These are phyloP conservation scores for Lasiommata megera DNA, from an alignment of 2,888 invertebrate genomes.

Conservation along the genomic window DNA sequence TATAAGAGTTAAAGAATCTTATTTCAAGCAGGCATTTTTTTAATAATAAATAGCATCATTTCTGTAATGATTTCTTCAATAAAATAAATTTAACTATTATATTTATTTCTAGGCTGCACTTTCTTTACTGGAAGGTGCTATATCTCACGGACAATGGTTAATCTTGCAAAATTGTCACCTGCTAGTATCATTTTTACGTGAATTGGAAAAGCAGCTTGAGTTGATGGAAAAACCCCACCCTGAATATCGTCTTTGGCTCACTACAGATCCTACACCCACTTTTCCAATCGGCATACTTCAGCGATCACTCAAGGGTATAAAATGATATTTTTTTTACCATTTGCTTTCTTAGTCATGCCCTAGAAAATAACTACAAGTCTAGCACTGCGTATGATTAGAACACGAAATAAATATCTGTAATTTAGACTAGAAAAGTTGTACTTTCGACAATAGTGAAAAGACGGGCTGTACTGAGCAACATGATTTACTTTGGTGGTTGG, in stretches of 20 bases:
- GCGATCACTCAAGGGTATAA: constrained; percentile 88
- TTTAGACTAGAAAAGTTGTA: no score
- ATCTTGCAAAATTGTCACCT: constrained; percentile 97
- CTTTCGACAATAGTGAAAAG: no score
- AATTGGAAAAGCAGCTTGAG: constrained; percentile 92
- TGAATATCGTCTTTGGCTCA: constrained; percentile 95
- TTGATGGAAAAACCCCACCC: constrained; percentile 91
- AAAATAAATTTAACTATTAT: neutral
- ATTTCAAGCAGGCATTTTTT: no score
- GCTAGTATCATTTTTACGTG: constrained; percentile 88
- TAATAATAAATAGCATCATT: no score
- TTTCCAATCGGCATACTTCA: constrained; percentile 96
- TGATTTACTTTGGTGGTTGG: no score
- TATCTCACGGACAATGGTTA: constrained; percentile 92
- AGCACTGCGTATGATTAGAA: no score
- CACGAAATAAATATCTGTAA: no score
- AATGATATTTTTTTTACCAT: neutral
- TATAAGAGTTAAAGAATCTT: no score
- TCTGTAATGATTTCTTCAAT: no score
- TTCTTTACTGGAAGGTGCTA: constrained; percentile 84
- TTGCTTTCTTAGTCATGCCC: neutral
- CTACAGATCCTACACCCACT: constrained; percentile 92
- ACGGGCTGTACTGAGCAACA: no score
- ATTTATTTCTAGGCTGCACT: constrained; percentile 84
- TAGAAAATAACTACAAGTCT: no score